Conservation (phyloP, 2,888 invertebrate genomes). For the Lochmaea crataegi region DNA sequence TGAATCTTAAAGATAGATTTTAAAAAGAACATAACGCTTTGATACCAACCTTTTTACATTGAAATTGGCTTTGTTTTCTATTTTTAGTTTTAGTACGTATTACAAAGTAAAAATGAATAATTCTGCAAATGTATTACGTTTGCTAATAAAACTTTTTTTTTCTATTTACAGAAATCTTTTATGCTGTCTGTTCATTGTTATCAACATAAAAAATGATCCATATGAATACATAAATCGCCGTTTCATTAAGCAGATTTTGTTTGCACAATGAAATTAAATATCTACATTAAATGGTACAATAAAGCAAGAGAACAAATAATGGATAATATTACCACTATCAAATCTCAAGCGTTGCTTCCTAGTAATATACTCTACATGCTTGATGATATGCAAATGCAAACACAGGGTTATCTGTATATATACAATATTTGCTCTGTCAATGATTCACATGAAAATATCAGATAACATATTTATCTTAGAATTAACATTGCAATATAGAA, state of each 20-base stretch:
- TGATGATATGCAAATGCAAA: conserved; percentile 4
- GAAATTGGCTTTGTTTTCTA: no score
- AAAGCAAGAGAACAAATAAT: background rate
- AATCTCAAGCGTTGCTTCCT: conserved; percentile 8
- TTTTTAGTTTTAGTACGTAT: no score
- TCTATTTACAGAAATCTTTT: background rate
- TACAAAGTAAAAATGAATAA: no score
- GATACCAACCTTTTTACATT: no score
- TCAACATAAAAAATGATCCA: background rate
- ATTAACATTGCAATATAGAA: no score
- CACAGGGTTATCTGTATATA: conserved; percentile 1
- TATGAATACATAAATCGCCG: background rate
- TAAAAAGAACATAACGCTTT: no score
- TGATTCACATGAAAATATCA: conserved; percentile 1
- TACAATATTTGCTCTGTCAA: background rate
- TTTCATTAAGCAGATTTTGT: conserved; percentile 5
- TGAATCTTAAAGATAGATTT: no score
- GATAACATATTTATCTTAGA: background rate
- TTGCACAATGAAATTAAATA: conserved; percentile 12
- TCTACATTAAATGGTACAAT: background rate
- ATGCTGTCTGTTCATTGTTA: background rate
- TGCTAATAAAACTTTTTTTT: background rate
- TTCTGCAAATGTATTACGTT: background rate
- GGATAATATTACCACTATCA: conserved; percentile 15
- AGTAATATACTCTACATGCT: background rate